Percentiles rank a stretch among this genome's conserved stretches.
Evolutionary conservation across 2,113 vertebrate genomes (phyloP).

Genomic region (Cheirogaleus medius): DNA sequence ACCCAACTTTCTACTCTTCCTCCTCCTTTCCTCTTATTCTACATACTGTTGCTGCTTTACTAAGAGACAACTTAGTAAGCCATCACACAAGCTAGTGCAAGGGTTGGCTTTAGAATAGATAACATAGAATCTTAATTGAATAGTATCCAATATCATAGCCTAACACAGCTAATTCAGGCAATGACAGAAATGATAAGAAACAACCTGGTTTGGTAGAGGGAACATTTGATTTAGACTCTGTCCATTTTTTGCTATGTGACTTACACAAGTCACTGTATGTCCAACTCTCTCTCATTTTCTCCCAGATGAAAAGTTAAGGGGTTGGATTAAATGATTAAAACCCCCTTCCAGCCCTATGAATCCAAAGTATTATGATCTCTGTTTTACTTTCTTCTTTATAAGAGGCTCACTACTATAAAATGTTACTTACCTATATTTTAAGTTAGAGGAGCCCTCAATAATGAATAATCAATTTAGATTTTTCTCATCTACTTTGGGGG

Average conservation of each 20-base stretch:
- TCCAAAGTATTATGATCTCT: not conserved
- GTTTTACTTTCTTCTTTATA: constrained; percentile 42
- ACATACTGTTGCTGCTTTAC: not conserved
- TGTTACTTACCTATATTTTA: not conserved
- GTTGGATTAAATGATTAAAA: not conserved
- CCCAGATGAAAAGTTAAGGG: not conserved
- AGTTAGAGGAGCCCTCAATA: not conserved
- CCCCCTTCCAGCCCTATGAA: not conserved
- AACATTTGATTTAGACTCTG: not conserved
- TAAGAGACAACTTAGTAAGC: not conserved
- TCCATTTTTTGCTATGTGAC: not conserved
- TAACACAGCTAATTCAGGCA: not conserved
- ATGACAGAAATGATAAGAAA: not conserved
- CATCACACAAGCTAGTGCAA: not conserved
- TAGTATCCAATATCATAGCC: not conserved
- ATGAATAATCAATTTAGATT: not conserved
- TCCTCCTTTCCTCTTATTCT: not conserved
- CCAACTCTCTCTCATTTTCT: not conserved
- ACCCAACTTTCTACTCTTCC: not conserved
- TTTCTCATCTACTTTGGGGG: not conserved
- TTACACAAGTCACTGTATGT: not conserved
- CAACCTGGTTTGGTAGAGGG: not conserved
- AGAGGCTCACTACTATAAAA: not conserved
- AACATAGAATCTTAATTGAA: not conserved
- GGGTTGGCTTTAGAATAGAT: not conserved